Percentiles rank a stretch among this genome's conserved stretches.
phyloP scores from a whole-genome alignment of 2,888 invertebrate species.

The Noctua janthina region DNA sequence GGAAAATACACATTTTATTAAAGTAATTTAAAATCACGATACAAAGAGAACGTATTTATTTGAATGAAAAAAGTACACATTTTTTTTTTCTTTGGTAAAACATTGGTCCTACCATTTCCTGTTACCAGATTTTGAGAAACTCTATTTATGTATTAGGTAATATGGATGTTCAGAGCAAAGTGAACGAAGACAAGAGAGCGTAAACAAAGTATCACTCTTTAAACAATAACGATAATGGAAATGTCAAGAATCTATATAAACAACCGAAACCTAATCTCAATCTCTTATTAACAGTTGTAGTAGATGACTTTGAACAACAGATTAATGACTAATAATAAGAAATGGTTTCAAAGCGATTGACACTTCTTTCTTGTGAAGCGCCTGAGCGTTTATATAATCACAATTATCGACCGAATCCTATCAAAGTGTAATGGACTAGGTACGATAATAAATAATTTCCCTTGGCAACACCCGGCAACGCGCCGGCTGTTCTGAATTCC shows the following conservation, averaged over 20 bases:
- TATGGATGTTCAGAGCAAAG: not conserved
- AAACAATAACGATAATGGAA: not conserved
- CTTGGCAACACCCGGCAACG: not conserved
- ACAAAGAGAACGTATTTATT: not conserved
- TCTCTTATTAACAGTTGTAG: not conserved
- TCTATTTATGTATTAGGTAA: not conserved
- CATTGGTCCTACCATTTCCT: not conserved
- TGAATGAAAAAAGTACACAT: not conserved
- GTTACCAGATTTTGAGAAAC: not conserved
- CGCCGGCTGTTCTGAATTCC: constrained; percentile 3
- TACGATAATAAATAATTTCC: not conserved
- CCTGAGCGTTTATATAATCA: not conserved
- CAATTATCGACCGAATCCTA: not conserved
- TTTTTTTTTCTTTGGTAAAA: not conserved
- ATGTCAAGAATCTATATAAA: not conserved
- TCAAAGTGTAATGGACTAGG: not conserved
- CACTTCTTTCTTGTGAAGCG: not conserved
- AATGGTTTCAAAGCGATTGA: not conserved
- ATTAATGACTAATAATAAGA: not conserved
- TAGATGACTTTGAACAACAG: too few species aligned
- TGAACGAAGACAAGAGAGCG: not conserved
- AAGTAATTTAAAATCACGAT: not conserved
- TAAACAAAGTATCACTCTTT: not conserved
- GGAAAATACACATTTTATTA: not conserved
- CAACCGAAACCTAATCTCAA: not conserved